phyloP scores from a whole-genome alignment of 2,113 vertebrate genomes.

The Oceanodroma tethys region DNA sequence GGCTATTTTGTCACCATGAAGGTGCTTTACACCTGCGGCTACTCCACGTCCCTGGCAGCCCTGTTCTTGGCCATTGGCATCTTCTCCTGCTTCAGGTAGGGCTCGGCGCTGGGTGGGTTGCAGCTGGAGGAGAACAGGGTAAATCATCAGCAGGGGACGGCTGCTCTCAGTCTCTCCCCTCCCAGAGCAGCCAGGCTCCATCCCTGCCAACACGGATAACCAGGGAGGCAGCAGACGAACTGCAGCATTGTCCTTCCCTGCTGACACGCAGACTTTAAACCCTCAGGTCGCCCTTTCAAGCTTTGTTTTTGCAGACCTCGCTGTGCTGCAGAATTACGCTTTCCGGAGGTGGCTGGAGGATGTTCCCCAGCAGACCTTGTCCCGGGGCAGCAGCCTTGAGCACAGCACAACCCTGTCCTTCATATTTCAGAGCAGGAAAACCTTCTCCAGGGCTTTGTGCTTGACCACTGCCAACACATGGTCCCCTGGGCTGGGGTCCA shows the following conservation, averaged over 20 bases:
- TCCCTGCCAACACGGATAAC: not conserved
- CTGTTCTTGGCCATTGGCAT: conserved; percentile 55
- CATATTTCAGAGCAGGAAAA: not conserved
- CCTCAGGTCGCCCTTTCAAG: not conserved
- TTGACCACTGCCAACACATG: not conserved
- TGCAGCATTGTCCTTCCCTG: not conserved
- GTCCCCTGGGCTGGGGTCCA: not conserved
- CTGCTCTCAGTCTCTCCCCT: not conserved
- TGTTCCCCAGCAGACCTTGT: not conserved
- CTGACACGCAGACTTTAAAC: not conserved
- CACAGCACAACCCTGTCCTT: not conserved
- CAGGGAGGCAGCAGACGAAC: not conserved
- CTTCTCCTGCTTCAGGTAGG: conserved; percentile 68
- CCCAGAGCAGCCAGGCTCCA: not conserved
- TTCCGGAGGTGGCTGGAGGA: not conserved
- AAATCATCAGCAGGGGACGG: not conserved
- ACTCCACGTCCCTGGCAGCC: conserved; percentile 63
- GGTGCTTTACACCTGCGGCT: conserved; percentile 71
- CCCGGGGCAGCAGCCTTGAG: not conserved
- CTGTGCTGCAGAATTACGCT: not conserved
- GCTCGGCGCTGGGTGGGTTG: fast-evolving
- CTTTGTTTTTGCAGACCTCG: not conserved
- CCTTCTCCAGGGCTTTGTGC: not conserved
- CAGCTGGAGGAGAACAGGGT: not conserved
- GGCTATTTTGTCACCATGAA: conserved; percentile 67